Base-by-base conservation (phyloP, 2,113 vertebrate species). In the Australoheros scitulus region DNA sequence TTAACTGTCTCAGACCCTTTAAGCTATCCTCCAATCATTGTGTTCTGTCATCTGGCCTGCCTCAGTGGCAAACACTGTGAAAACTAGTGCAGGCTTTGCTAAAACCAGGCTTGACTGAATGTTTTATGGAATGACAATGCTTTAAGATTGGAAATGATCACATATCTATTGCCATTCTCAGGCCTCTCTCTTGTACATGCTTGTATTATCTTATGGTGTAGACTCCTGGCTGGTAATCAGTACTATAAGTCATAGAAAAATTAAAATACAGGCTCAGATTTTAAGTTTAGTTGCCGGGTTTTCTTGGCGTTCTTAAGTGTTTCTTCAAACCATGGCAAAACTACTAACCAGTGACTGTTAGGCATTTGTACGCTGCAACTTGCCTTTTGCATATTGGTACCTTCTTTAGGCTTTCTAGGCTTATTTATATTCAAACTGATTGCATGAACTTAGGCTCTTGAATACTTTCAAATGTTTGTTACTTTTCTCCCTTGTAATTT, bases 61-160 rank as follows among this genome's bases (percentile, higher is more conserved):
- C 89, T 86, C 81, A 14, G 60, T 58, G 81, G 91, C 91, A 83
- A 89, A 94, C 93, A 94, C 93, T 94, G 92, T 94, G 94, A 95
- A 93, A 92, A 86, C 83, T 86, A 89, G 90, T 89, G 79, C 87
- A 70, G 86, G 90, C 89, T 87, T 90, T 76, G 76, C 83, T 56
- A 56, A 76, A 77, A 83, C 29, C 1, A 63, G 84, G 89, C 89
- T 81, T 91, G 89, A 87, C 86, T 75, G 83, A 90, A 91, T 93
- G 89, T 88, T 83, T 78, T 38, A 64, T 56, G 65, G 9, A 75
- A 60, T 81, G 60, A 84, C 77, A 86, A 82, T 74, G 76, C 88
- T 90, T 77, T 75, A 57, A 64, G 61, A 77, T 82, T 34, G 80
- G 61, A 79, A 78, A 85, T 59, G 72, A 57, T 87, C 61, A 36